A percentile compares a stretch with the other conserved stretches of the same genome.
phyloP scores from a whole-genome alignment of 2,797 vertebrate species.

The Eleutherodactylus coqui region DNA sequence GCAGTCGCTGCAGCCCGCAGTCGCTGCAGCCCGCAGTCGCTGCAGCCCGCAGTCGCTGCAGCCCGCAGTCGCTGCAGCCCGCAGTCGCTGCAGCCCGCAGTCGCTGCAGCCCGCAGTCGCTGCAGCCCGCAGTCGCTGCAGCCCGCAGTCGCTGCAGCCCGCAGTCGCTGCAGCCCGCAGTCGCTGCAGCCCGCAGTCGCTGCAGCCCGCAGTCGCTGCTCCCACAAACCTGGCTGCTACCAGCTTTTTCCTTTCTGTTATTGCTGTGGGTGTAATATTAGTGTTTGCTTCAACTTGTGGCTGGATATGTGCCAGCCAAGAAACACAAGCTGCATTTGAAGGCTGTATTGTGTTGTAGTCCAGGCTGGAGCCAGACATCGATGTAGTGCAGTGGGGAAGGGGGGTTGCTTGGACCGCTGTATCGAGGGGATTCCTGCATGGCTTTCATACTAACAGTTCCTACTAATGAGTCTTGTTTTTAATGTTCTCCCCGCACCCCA shows the following conservation, averaged over 20 bases:
- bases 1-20: not conserved
- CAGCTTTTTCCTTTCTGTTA: conserved; percentile 27
- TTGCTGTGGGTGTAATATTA: conserved; percentile 52
- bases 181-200: too few relatives aligned
- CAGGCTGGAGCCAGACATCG: not conserved
- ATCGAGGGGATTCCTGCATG: not conserved
- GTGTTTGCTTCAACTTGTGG: conserved; percentile 57
- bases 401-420: not conserved
- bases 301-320: conserved; percentile 29
- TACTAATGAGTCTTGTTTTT: not conserved
- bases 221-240: conserved; percentile 27
- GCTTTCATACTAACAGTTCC: not conserved
- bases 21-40: not conserved
- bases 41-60: conserved; percentile 8
- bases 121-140: conserved; percentile 8
- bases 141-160: not conserved
- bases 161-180: not conserved
- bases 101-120: not conserved
- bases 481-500: not conserved
- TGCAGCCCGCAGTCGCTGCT: not conserved
- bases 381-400: not conserved
- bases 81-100: not conserved
- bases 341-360: conserved; percentile 37
- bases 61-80: not conserved
- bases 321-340: conserved; percentile 43